Evolutionary conservation across 2,113 vertebrate species (phyloP), one percentile per base, ranked within the genome.

Genomic region (Vireo altiloquus): DNA sequence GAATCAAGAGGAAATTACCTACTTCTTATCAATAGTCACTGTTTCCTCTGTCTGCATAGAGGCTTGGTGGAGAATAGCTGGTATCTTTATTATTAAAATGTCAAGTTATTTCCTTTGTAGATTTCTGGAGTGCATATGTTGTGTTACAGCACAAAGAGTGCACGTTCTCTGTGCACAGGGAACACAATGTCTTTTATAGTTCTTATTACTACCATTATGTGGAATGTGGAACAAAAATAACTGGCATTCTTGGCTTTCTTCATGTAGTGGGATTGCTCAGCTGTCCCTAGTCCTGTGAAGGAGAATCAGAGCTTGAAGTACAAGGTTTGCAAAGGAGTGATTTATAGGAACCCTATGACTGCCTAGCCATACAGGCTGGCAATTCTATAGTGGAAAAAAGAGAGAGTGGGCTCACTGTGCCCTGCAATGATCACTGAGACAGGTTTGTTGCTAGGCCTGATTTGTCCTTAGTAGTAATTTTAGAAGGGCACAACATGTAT

Each of bases 1-100:
- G 90, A 93, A 63, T 94, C 88, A 68, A 83, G 91, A 97, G 94
- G 95, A 98, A 97, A 96, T 97, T 97, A 93, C 90, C 78, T 94
- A 47, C 66, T 77, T 76, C 89, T 97, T 98, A 97, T 97, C 96
- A 97, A 83, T 22, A 42, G 82, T 74, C 25, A 83, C 91, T 95
- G 84, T 97, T 96, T 95, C 92, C 95, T 82, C 82, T 33, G 2
- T 94, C 66, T 96, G 77, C 46, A 9, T n/a, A 95, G 76, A 96
- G 68, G 60, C 37, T 22, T 89, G 24, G 22, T 82, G 82, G 53
- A 79, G 82, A 95, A 68, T 89, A 63, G 82, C 90, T 92, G 78
- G 28, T 94, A 91, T 97, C 83, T 95, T 94, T 93, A 95, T 92
- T 93, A 95, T 63, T 84, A 75, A 90, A 94, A 90, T 78, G 89